These are phyloP conservation scores for Agelas oroides DNA, from an alignment of 37 sponge, comb jelly and placozoan genomes.

Conservation along the genomic window DNA sequence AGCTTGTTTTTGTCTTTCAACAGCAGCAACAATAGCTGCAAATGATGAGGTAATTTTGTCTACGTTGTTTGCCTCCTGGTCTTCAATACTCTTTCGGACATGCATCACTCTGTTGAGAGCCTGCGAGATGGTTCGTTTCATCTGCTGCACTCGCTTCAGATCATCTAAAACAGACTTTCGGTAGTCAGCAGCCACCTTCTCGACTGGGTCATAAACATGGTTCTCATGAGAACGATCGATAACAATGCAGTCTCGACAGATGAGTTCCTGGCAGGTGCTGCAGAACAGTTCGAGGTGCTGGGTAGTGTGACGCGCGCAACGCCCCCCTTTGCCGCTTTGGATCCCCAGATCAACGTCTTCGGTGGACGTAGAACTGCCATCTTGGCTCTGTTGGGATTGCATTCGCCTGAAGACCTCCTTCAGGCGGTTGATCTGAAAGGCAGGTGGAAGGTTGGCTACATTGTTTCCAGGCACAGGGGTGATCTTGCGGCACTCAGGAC, in stretches of 20 bases:
- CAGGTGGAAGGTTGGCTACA: not conserved
- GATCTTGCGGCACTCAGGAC: constrained; percentile 20
- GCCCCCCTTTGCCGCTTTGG: not conserved
- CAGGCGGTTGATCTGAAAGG: constrained; percentile 8
- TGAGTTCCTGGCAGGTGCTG: constrained; percentile 7
- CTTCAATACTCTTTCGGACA: not conserved
- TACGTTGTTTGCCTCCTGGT: not conserved
- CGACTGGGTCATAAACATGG: constrained; percentile 4
- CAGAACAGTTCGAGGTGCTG: constrained; percentile 23
- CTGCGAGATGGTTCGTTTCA: not conserved
- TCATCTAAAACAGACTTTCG: not conserved
- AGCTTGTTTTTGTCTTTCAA: not conserved
- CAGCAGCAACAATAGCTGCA: not conserved
- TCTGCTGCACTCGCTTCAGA: not conserved
- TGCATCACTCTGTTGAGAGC: not conserved
- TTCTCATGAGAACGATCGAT: not conserved
- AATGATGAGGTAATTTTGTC: not conserved
- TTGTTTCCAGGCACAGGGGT: not conserved
- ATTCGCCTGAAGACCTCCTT: not conserved
- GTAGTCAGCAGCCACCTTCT: constrained; percentile 15
- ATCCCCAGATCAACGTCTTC: too few relatives aligned
- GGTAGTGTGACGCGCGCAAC: not conserved
- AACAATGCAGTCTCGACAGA: constrained; percentile 34
- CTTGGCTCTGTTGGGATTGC: too few relatives aligned
- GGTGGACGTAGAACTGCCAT: too few relatives aligned